Evolutionary conservation across 1,140 invertebrate genomes (phyloP).

Genomic region (Polypedilum vanderplanki): DNA sequence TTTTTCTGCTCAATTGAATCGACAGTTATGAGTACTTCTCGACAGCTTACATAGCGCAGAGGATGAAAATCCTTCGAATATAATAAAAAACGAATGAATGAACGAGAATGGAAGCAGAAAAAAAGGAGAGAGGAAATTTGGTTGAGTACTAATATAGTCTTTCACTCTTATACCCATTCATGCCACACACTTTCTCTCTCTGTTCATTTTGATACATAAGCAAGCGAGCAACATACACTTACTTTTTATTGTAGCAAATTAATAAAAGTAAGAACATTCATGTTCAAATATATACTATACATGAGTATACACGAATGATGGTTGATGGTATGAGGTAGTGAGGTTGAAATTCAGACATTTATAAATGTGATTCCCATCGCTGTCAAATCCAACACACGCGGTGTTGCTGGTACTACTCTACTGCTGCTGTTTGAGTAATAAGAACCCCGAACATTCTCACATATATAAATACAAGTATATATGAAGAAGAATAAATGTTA

Average conservation of each 20-base stretch:
- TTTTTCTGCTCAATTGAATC: constrained; percentile 27
- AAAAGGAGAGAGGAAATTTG: neutral
- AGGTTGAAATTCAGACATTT: constrained; percentile 8
- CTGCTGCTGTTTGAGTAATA: too few relatives aligned
- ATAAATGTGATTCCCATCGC: neutral
- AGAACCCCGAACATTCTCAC: too few relatives aligned
- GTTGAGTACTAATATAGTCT: constrained; percentile 7
- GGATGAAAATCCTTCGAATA: neutral
- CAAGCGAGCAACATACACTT: neutral
- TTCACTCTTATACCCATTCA: neutral
- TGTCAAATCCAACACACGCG: neutral
- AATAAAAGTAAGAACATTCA: neutral
- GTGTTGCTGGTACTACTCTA: neutral
- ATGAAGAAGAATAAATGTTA: neutral
- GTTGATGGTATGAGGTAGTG: too few relatives aligned
- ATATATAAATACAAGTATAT: neutral
- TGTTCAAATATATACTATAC: neutral
- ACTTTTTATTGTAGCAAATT: constrained; percentile 2
- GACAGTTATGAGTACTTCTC: constrained; percentile 22
- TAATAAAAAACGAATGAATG: neutral
- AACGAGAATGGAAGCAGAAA: neutral
- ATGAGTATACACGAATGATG: neutral
- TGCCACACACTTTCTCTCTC: neutral
- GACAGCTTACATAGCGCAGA: neutral
- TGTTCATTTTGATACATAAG: too few relatives aligned